Base-by-base conservation (phyloP, 2,797 vertebrate species). In the Podargus strigoides region DNA sequence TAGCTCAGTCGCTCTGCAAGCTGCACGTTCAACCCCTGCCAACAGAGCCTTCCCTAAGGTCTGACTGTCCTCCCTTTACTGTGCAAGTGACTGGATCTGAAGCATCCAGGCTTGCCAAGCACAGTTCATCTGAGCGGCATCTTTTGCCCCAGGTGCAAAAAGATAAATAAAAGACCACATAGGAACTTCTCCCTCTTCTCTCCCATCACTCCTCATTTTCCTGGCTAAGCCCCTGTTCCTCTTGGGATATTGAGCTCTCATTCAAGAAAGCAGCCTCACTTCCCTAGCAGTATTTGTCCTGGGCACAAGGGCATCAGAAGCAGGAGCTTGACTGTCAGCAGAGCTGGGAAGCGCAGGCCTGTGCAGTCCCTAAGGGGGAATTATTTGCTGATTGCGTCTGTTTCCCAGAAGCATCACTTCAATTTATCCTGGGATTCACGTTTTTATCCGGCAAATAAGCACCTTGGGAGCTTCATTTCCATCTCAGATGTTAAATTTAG, bases 401-500 rank as follows among this genome's bases (percentile, higher is more conserved):
- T 96, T 96, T 96, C 96, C 92, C 85, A 96, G 96, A 96, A 96
- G 92, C 87, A 79, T 87, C 96, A n/a, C 64, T 92, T 34, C 88
- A 67, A 90, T 91, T 95, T 74, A 76, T 95, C 84, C 64, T 72
- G 93, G 87, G 95, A 94, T 92, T 96, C 90, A 28, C 69, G 10
- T 66, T 94, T 75, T 77, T 82, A 91, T 60, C 69, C 76, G 64
- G 92, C 66, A 86, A 94, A 92, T 83, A 94, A 90, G 96, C 94
- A 96, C 92, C 95, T 95, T 73, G 92, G 95, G 94, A 83, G 79
- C 16, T 83, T 93, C 66, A 46, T 80, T 91, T 94, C 77, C 95
- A 92, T 91, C 59, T 60, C 24, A 49, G 92, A 49, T 55, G 97
- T 96, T 97, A 94, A 94, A 96, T 97, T 97, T 97, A 97, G 97